Evolutionary conservation across 2,113 vertebrate genomes (phyloP), one percentile per base, ranked within the genome.

Genomic region (Lasiurus borealis): DNA sequence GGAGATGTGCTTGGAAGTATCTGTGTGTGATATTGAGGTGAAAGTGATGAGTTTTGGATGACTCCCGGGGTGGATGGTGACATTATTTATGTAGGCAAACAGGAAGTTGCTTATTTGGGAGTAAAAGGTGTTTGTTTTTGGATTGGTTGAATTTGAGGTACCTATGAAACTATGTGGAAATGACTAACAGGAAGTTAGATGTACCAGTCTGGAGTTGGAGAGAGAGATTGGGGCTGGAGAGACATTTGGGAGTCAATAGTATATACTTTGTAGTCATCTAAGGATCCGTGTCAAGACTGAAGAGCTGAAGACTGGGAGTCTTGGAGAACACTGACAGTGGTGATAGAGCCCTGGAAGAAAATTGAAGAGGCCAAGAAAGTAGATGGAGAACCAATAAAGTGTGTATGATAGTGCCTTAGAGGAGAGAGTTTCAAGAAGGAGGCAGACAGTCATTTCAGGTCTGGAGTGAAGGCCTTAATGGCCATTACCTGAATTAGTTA

Each of bases 81-180:
- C 14, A 59, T 73, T 29, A 62, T 88, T 75, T 57, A 57, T 89
- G 40, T 92, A 75, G 36, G n/a, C 85, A 46, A 82, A 86, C 1
- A 93, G 57, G n/a, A 93, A 90, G 31, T 69, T 82, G 36, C 34
- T 29, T 75, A 23, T 92, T 92, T 93, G 75, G 81, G 21, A 94
- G 81, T 94, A 76, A 71, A 76, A 19, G 40, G 44, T 85, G 21
- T 81, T 88, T 95, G 31, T n/a, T 84, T 96, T 92, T 82, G 16
- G 34, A 76, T 21, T 92, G 59, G 40, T 92, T 94, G 57, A 86
- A 75, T 93, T 90, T 90, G 86, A 86, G 34, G 21, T 89, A 69
- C 11, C 40, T 92, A 23, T 85, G 31, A 68, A 93, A 18, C 75
- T 11, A n/a, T 36, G 40, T 44, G 64, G 64, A 94, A 96, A 77